A percentile compares a stretch with the other conserved stretches of the same genome.
phyloP scores from a whole-genome alignment of 1,140 invertebrate species.

The Muscidifurax raptorellus region DNA sequence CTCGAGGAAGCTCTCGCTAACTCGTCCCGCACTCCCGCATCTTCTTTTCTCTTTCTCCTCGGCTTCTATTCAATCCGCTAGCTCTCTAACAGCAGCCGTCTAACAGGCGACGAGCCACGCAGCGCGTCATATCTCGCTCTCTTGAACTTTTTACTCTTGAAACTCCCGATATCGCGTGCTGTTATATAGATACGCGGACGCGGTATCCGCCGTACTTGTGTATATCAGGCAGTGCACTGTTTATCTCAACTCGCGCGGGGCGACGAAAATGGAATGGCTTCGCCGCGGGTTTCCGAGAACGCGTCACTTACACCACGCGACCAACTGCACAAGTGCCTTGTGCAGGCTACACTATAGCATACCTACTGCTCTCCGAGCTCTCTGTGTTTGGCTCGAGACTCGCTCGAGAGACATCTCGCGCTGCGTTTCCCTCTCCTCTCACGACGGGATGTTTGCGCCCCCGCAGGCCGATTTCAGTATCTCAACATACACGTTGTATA shows the following conservation, averaged over 20 bases:
- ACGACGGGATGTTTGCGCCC: background rate
- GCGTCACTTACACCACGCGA: background rate
- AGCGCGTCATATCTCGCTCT: background rate
- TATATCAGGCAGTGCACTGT: background rate
- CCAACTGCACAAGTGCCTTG: background rate
- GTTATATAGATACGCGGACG: background rate
- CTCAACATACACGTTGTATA: background rate
- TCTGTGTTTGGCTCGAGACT: slow-evolving; percentile 6
- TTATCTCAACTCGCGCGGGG: background rate
- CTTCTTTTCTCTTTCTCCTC: background rate
- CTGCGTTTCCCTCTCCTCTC: background rate
- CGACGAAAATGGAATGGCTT: background rate
- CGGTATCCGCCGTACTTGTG: background rate
- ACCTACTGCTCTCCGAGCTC: background rate
- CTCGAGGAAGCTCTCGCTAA: background rate
- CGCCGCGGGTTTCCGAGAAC: background rate
- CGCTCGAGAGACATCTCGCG: background rate
- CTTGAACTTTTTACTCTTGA: background rate
- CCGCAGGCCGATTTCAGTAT: background rate
- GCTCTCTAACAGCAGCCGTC: background rate
- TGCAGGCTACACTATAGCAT: no score
- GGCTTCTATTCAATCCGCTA: background rate
- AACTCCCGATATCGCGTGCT: background rate
- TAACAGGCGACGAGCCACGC: background rate
- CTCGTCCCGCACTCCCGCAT: background rate